These are phyloP conservation scores for Euplagia quadripunctaria DNA, from an alignment of 2,888 invertebrate species.

Conservation along the genomic window DNA sequence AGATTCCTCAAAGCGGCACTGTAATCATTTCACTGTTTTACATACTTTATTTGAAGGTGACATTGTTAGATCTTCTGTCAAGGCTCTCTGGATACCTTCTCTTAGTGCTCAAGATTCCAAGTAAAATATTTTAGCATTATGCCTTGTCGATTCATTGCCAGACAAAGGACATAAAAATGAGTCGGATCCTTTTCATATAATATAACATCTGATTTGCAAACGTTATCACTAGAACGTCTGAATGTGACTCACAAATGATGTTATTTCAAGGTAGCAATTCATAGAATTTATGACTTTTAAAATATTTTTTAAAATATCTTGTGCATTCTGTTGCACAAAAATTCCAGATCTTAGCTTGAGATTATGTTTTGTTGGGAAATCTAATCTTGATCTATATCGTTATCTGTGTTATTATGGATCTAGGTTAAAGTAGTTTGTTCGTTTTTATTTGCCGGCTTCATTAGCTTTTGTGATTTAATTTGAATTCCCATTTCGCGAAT, in stretches of 20 bases:
- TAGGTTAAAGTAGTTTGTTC: conserved; percentile 42
- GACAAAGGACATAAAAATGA: not conserved
- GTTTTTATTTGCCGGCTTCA: conserved; percentile 38
- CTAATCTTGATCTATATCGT: conserved; percentile 25
- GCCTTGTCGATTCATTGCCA: no score
- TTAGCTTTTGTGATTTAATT: conserved; percentile 46
- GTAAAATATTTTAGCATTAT: no score
- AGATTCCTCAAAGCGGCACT: no score
- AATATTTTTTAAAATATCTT: not conserved
- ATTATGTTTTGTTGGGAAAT: conserved; percentile 13
- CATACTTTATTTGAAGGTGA: no score
- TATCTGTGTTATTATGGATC: conserved; percentile 36
- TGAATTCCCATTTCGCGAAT: conserved; percentile 31
- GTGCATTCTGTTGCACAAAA: not conserved
- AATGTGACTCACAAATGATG: not conserved
- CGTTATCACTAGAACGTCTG: not conserved
- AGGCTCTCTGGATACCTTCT: no score
- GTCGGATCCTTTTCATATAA: not conserved
- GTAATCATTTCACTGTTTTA: no score
- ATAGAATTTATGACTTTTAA: conserved; percentile 1
- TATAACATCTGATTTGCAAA: not conserved
- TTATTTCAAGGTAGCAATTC: not conserved
- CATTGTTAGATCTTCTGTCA: no score
- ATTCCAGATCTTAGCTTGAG: not conserved
- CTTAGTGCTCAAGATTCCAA: no score